Evolutionary conservation across 2,113 vertebrate species (phyloP).

Genomic region (Tetrax tetrax): DNA sequence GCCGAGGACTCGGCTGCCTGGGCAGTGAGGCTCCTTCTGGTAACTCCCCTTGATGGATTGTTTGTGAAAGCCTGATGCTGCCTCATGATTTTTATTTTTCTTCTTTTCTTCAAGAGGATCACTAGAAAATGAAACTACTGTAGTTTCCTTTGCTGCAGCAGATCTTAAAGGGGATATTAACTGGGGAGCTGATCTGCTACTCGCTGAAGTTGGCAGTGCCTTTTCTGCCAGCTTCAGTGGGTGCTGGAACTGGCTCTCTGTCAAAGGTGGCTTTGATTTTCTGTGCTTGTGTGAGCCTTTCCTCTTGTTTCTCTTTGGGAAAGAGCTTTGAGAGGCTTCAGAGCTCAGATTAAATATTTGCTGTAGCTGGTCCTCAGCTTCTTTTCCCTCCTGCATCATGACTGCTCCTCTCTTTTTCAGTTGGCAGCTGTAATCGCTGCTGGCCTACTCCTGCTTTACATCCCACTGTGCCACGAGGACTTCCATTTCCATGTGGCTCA

Average conservation of each 20-base stretch:
- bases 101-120: not conserved
- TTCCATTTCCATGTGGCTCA: conserved; percentile 72
- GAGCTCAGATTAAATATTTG: not conserved
- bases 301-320: not conserved
- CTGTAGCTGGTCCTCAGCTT: not conserved
- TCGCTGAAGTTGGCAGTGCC: not conserved
- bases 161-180: not conserved
- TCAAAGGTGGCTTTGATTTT: conserved; percentile 23
- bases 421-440: conserved; percentile 27
- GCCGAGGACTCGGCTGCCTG: not conserved
- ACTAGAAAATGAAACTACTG: not conserved
- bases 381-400: not conserved
- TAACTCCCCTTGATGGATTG: not conserved
- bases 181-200: rapidly evolving
- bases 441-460: conserved; percentile 59
- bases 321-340: not conserved
- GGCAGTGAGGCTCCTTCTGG: not conserved
- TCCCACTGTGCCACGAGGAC: conserved; percentile 35
- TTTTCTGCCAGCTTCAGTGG: not conserved
- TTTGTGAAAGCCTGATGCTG: not conserved
- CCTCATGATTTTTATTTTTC: not conserved
- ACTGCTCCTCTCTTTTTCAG: conserved; percentile 27
- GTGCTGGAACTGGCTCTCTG: not conserved
- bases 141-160: not conserved
- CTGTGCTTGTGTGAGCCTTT: not conserved